Percentiles rank a stretch among this genome's conserved stretches.
These are phyloP conservation scores for Phainopepla nitens DNA, from an alignment of 2,113 vertebrate species.

Conservation along the genomic window DNA sequence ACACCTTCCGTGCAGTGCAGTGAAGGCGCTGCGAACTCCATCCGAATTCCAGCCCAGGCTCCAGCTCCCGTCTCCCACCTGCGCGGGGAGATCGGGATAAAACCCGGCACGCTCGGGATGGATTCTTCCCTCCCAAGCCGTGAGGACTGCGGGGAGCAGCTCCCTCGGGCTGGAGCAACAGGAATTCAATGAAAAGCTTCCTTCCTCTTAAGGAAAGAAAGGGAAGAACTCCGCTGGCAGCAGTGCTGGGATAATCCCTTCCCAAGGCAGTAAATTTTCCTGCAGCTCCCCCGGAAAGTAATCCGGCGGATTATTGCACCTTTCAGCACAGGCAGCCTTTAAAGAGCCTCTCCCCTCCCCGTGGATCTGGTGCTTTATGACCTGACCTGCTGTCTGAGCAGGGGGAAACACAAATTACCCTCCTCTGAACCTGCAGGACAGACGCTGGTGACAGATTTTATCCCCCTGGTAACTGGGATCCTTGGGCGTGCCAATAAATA, in stretches of 20 bases:
- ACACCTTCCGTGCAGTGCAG: not conserved
- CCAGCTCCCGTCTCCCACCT: not conserved
- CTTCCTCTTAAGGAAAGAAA: not conserved
- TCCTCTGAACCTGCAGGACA: not conserved
- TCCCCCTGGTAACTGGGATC: not conserved
- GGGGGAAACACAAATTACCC: not conserved
- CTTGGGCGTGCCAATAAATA: not conserved
- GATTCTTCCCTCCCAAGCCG: not conserved
- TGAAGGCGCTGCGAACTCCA: not conserved
- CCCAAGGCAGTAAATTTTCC: constrained; percentile 47
- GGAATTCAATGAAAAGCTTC: constrained; percentile 33
- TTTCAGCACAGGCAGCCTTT: constrained; percentile 1
- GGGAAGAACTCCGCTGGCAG: not conserved
- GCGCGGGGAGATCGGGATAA: not conserved
- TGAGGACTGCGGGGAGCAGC: not conserved
- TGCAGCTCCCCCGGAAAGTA: constrained; percentile 1
- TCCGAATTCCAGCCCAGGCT: not conserved
- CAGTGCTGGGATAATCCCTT: constrained; percentile 29
- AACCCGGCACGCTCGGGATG: rapidly evolving
- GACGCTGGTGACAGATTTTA: not conserved
- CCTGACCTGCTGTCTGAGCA: not conserved
- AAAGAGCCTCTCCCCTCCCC: not conserved
- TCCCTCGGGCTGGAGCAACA: not conserved
- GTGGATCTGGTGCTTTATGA: not conserved
- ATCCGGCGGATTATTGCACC: constrained; percentile 39